phyloP scores from a whole-genome alignment of 2,797 vertebrate species.

The Agapornis canus region DNA sequence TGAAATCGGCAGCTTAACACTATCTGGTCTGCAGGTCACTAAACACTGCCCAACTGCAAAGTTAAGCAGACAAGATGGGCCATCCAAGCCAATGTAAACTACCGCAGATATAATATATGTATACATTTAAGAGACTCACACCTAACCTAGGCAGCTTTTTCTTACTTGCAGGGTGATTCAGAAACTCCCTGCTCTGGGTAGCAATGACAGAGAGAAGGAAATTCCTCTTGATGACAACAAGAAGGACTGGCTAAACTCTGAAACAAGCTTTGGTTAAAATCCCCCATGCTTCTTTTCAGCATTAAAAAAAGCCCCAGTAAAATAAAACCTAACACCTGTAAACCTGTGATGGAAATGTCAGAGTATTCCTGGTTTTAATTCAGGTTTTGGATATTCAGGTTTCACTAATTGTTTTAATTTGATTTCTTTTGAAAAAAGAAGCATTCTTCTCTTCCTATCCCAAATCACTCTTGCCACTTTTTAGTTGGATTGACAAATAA shows the following conservation, averaged over 20 bases:
- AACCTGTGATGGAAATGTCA: background rate
- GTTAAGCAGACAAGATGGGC: background rate
- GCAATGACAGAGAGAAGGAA: background rate
- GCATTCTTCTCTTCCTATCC: background rate
- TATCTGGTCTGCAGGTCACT: fast-evolving
- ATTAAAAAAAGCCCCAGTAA: background rate
- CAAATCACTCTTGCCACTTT: background rate
- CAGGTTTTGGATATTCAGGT: background rate
- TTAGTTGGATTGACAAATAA: background rate
- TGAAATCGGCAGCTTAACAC: fast-evolving
- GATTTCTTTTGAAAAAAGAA: background rate
- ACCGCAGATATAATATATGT: background rate
- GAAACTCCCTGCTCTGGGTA: background rate
- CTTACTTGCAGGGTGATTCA: background rate
- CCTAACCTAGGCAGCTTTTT: background rate
- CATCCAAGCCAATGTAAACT: background rate
- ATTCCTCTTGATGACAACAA: background rate
- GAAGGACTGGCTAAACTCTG: background rate
- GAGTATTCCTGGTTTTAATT: background rate
- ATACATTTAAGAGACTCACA: background rate
- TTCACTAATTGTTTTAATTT: background rate
- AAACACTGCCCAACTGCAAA: background rate
- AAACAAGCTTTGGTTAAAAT: background rate
- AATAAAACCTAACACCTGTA: background rate
- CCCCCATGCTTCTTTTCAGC: fast-evolving